These are phyloP conservation scores for Trichonephila clavipes DNA, from an alignment of 1,140 invertebrate species.

Conservation along the genomic window DNA sequence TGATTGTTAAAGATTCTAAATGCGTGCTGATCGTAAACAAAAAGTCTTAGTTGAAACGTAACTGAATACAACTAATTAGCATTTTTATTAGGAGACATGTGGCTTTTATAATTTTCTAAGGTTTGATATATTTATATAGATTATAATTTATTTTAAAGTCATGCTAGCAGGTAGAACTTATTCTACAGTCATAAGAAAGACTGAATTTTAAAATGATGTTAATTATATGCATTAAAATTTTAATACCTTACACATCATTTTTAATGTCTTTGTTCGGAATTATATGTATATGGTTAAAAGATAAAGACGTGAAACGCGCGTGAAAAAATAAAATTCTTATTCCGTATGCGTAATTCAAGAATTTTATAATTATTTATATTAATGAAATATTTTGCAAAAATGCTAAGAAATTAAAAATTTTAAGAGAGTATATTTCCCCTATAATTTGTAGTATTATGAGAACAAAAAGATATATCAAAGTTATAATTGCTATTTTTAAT, in stretches of 20 bases:
- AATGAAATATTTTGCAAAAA: no score
- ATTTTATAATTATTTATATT: no score
- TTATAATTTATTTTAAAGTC: slow-evolving; percentile 1
- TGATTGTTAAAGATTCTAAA: slow-evolving; percentile 7
- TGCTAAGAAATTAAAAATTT: no score
- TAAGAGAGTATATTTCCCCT: no score
- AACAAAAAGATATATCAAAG: no score
- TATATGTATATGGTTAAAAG: neutral
- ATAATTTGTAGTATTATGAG: no score
- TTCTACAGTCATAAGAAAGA: neutral
- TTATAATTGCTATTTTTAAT: no score
- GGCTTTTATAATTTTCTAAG: neutral
- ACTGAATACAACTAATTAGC: neutral
- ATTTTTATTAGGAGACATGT: slow-evolving; percentile 31
- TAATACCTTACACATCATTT: neutral
- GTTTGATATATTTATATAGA: neutral
- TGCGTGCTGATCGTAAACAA: neutral
- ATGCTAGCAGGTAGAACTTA: neutral
- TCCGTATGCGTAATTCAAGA: no score
- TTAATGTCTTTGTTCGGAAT: neutral
- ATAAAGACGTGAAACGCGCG: neutral
- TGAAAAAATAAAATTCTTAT: neutral
- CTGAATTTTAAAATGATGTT: neutral
- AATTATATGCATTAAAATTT: neutral
- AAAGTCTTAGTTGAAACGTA: neutral